Conservation (phyloP, 53 echinoderm and acorn worm species). For the Paracentrotus lividus region DNA sequence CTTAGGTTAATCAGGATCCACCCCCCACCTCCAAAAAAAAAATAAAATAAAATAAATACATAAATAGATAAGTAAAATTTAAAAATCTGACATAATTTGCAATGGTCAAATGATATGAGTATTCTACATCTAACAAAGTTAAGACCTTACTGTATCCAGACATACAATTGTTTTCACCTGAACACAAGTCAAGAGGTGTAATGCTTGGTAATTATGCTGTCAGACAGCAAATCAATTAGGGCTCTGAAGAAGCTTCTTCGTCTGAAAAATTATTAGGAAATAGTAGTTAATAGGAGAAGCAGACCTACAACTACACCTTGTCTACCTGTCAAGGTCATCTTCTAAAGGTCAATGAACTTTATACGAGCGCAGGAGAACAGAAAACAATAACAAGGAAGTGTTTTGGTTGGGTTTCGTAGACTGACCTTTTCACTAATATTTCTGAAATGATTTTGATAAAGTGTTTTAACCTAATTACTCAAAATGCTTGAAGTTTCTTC, state of each 20-base stretch:
- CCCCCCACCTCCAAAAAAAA: too few relatives aligned
- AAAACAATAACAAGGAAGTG: neutral
- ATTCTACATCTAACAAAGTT: neutral
- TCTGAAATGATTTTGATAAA: too few relatives aligned
- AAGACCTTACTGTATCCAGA: neutral
- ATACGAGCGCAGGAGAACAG: neutral
- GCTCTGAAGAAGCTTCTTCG: neutral
- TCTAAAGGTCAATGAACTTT: constrained; percentile 43
- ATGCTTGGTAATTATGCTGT: neutral
- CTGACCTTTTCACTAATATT: neutral
- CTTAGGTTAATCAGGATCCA: too few relatives aligned
- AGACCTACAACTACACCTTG: constrained; percentile 1
- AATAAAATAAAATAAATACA: neutral
- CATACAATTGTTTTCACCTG: neutral
- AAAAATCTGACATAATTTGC: neutral
- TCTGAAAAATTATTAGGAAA: neutral
- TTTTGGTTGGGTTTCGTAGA: neutral
- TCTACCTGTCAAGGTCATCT: neutral
- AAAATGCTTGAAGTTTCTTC: too few relatives aligned
- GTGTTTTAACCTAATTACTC: too few relatives aligned
- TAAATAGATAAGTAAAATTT: neutral
- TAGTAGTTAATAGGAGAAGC: constrained; percentile 39
- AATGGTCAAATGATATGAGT: neutral
- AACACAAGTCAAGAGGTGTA: neutral
- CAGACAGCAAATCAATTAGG: constrained; percentile 50